Conservation (phyloP, 2,888 invertebrate genomes). For the Calliphora vomitoria region DNA sequence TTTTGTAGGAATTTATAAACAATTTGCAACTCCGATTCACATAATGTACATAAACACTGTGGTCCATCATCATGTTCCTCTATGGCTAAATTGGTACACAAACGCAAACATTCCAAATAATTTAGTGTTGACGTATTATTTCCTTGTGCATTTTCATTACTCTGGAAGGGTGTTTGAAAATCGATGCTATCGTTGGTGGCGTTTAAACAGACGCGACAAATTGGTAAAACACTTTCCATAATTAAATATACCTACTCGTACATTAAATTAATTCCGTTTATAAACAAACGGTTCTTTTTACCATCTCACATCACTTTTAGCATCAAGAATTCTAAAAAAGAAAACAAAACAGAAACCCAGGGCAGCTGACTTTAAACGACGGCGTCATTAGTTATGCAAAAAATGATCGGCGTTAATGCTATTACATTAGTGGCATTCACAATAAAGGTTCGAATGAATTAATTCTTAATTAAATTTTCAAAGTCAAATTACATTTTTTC, state of each 20-base stretch:
- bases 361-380: too few relatives aligned
- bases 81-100: conserved; percentile 75
- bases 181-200: conserved; percentile 75
- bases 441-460: too few relatives aligned
- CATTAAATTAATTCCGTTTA: too few relatives aligned
- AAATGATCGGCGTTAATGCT: too few relatives aligned
- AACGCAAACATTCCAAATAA: conserved; percentile 76
- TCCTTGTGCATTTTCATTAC: not conserved
- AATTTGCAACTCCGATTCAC: conserved; percentile 74
- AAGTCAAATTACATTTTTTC: too few relatives aligned
- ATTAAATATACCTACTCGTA: not conserved
- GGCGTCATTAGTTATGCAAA: too few relatives aligned
- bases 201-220: conserved; percentile 76
- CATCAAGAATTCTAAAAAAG: too few relatives aligned
- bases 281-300: too few relatives aligned
- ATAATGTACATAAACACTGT: conserved; percentile 75
- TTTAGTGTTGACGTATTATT: conserved; percentile 53
- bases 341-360: too few relatives aligned
- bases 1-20: conserved; percentile 76
- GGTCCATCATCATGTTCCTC: conserved; percentile 67
- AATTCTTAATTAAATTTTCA: too few relatives aligned
- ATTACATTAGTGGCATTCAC: too few relatives aligned
- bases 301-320: too few relatives aligned
- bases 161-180: conserved; percentile 75
- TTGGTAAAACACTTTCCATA: conserved; percentile 67